These are phyloP conservation scores for Falco rusticolus DNA, from an alignment of 2,797 vertebrate genomes.

Conservation along the genomic window DNA sequence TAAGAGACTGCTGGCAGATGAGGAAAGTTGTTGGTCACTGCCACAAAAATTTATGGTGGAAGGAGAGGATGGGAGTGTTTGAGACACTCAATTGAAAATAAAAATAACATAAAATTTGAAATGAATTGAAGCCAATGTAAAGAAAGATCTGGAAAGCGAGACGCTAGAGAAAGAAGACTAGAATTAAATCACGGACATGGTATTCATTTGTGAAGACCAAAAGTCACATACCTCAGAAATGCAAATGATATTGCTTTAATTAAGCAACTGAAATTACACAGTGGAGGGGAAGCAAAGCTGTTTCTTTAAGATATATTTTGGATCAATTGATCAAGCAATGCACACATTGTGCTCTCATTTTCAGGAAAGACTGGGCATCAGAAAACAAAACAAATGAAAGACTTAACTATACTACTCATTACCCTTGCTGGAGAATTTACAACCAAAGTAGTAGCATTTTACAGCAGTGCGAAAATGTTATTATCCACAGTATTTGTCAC, in stretches of 20 bases:
- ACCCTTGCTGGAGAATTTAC: conserved; percentile 11
- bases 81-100: not conserved
- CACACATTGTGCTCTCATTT: not conserved
- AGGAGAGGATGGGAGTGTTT: not conserved
- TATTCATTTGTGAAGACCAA: conserved; percentile 45
- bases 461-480: conserved; percentile 2
- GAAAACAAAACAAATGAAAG: not conserved
- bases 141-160: not conserved
- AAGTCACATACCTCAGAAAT: conserved; percentile 52
- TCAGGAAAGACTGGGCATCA: not conserved
- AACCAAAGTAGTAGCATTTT: not conserved
- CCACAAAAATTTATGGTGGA: not conserved
- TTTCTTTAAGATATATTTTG: conserved; percentile 32
- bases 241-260: conserved; percentile 63
- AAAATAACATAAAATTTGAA: not conserved
- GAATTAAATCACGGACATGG: conserved; percentile 27
- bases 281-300: conserved; percentile 27
- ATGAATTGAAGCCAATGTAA: not conserved
- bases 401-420: not conserved
- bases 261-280: conserved; percentile 36
- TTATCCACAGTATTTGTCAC: conserved; percentile 39
- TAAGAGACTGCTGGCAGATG: not conserved
- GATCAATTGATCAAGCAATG: not conserved
- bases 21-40: not conserved
- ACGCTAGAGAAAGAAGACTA: not conserved